Evolutionary conservation across 2,797 vertebrate species (phyloP).

Genomic region (Hirundo rustica): DNA sequence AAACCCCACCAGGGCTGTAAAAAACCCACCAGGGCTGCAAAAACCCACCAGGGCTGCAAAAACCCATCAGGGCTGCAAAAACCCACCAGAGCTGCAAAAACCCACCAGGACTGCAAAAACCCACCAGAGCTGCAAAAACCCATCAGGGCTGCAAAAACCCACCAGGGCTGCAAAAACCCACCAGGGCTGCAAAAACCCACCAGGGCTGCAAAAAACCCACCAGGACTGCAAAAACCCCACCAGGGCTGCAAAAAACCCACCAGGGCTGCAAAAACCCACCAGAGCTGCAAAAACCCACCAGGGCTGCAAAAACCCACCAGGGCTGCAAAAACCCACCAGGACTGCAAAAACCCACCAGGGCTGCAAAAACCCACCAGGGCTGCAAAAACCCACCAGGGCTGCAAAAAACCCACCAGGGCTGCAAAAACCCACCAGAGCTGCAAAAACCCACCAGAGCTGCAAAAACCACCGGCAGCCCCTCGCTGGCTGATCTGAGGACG

Average conservation of each 20-base stretch:
- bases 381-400: too few relatives aligned
- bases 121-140: neutral
- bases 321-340: neutral
- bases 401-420: too few relatives aligned
- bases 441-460: neutral
- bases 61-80: neutral
- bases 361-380: neutral
- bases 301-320: neutral
- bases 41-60: neutral
- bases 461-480: neutral
- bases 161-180: too few relatives aligned
- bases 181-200: too few relatives aligned
- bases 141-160: neutral
- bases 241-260: neutral
- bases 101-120: neutral
- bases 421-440: too few relatives aligned
- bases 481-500: neutral
- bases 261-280: neutral
- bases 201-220: too few relatives aligned
- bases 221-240: too few relatives aligned
- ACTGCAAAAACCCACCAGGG: neutral
- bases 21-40: neutral
- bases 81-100: neutral
- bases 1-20: too few relatives aligned
- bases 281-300: neutral